These are phyloP conservation scores for Bombus breviceps DNA, from an alignment of 1,140 invertebrate species.

Conservation along the genomic window DNA sequence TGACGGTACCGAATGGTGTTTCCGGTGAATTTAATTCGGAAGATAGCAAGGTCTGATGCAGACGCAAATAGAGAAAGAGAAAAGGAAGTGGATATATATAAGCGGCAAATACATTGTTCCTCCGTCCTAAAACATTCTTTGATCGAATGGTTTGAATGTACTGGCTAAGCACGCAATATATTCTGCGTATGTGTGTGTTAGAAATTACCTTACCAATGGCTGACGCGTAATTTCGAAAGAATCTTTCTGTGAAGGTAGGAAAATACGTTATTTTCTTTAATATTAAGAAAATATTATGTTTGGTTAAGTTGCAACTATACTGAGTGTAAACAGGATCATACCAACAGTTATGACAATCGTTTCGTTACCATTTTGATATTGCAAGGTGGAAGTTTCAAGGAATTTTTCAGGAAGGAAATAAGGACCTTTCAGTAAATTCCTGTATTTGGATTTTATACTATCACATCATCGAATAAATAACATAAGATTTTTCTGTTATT, in stretches of 20 bases:
- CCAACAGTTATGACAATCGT: too few relatives aligned
- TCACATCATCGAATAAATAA: too few relatives aligned
- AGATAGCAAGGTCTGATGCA: neutral
- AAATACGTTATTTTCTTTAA: neutral
- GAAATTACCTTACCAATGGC: neutral
- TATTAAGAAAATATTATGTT: neutral
- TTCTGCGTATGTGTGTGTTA: neutral
- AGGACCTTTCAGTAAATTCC: too few relatives aligned
- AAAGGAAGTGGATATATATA: neutral
- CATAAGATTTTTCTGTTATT: too few relatives aligned
- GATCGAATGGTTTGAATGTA: neutral
- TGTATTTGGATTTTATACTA: too few relatives aligned
- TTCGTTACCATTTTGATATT: too few relatives aligned
- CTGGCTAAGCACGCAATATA: neutral
- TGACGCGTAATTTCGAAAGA: neutral
- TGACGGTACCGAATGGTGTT: neutral
- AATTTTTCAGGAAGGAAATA: too few relatives aligned
- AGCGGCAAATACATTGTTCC: neutral
- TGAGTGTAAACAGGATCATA: too few relatives aligned
- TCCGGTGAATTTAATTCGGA: conserved; percentile 38
- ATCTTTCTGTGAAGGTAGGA: neutral
- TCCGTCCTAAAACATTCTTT: neutral
- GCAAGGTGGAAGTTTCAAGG: too few relatives aligned
- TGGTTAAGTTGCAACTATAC: neutral
- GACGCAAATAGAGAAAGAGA: neutral